Percentiles rank a stretch among this genome's conserved stretches.
Evolutionary conservation across 2,888 invertebrate genomes (phyloP).

Genomic region (Plagiodera versicolora): DNA sequence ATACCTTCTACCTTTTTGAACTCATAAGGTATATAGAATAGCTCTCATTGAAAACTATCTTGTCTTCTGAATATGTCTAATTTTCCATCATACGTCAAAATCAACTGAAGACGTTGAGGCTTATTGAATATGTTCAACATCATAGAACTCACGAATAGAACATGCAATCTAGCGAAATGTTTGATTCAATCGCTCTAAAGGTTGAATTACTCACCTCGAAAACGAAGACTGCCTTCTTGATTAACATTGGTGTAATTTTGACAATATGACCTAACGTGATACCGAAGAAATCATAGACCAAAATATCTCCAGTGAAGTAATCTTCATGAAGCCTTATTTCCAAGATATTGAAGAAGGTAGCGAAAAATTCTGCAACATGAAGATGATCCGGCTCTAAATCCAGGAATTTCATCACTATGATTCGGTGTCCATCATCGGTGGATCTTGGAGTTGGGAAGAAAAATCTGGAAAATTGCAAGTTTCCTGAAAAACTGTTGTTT

Average conservation of each 20-base stretch:
- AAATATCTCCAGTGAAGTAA: slow-evolving; percentile 54
- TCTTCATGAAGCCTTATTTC: slow-evolving; percentile 57
- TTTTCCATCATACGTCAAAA: too few species aligned
- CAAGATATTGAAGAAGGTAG: slow-evolving; percentile 54
- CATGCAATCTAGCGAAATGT: too few species aligned
- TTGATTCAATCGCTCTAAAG: too few species aligned
- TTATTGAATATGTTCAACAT: too few species aligned
- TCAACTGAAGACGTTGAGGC: too few species aligned
- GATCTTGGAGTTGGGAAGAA: neutral
- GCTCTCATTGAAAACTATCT: too few species aligned
- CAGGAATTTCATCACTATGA: slow-evolving; percentile 53
- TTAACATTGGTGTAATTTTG: slow-evolving; percentile 52
- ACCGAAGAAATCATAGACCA: slow-evolving; percentile 55
- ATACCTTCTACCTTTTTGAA: too few species aligned
- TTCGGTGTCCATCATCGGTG: neutral
- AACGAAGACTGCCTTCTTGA: slow-evolving; percentile 54
- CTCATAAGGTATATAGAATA: too few species aligned
- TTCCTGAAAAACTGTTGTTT: too few species aligned
- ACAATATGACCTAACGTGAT: slow-evolving; percentile 52
- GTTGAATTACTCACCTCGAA: slow-evolving; percentile 55
- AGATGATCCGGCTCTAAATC: slow-evolving; percentile 41
- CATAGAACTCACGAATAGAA: too few species aligned
- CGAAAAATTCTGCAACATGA: slow-evolving; percentile 48
- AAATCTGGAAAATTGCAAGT: neutral
- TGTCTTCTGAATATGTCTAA: too few species aligned